phyloP scores from a whole-genome alignment of 1,140 invertebrate genomes.

The Cydia strobilella region DNA sequence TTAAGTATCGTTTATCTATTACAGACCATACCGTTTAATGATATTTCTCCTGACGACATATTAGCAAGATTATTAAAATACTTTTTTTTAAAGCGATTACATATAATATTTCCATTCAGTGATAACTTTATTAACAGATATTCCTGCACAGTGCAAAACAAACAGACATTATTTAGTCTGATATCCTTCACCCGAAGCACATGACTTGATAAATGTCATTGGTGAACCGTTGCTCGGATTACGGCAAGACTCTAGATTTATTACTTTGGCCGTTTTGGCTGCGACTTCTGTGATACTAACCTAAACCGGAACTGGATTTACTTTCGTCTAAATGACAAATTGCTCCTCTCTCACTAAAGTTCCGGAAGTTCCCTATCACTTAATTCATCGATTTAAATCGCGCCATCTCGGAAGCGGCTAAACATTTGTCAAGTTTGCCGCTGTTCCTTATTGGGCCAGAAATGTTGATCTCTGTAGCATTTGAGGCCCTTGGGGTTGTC shows the following conservation, averaged over 20 bases:
- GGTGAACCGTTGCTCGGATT: conserved; percentile 28
- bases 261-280: conserved; percentile 18
- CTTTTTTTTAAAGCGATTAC: too few relatives aligned
- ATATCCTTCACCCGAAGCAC: not conserved
- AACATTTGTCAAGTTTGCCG: conserved; percentile 15
- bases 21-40: too few relatives aligned
- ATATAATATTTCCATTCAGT: too few relatives aligned
- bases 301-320: conserved; percentile 49
- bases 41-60: too few relatives aligned
- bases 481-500: too few relatives aligned
- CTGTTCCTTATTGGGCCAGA: not conserved
- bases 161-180: not conserved
- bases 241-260: conserved; percentile 25
- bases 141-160: not conserved
- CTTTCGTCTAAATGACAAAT: conserved; percentile 48
- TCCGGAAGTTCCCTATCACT: conserved; percentile 37
- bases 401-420: conserved; percentile 9
- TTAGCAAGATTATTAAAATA: too few relatives aligned
- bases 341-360: conserved; percentile 39
- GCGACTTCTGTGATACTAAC: conserved; percentile 10
- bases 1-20: too few relatives aligned
- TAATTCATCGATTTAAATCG: conserved; percentile 44
- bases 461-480: not conserved
- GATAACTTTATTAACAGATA: not conserved
- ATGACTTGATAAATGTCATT: conserved; percentile 32